Evolutionary conservation across 2,113 vertebrate species (phyloP).

Genomic region (Lonchura striata): DNA sequence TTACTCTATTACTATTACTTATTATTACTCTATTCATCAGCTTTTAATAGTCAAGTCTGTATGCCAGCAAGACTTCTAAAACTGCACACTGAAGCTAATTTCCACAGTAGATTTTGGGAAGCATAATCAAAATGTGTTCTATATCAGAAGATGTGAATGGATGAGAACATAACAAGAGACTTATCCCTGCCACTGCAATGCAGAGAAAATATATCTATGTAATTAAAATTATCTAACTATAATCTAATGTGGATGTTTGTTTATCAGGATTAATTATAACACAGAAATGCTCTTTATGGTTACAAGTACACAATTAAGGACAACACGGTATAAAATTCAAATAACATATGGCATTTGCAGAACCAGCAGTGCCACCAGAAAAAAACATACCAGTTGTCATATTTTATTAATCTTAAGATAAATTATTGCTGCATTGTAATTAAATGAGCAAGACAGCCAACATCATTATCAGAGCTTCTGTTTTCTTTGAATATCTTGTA

Average conservation of each 20-base stretch:
- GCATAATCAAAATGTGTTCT: neutral
- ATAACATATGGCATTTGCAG: slow-evolving; percentile 15
- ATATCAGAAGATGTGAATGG: neutral
- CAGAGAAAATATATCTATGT: neutral
- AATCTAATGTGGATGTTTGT: neutral
- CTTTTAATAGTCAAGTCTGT: neutral
- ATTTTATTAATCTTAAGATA: slow-evolving; percentile 39
- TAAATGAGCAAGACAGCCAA: slow-evolving; percentile 15
- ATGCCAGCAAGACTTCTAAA: neutral
- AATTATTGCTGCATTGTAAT: neutral
- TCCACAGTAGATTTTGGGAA: neutral
- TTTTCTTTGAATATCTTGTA: neutral
- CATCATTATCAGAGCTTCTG: slow-evolving; percentile 19
- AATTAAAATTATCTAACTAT: neutral
- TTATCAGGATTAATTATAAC: slow-evolving; percentile 16
- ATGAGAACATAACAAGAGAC: neutral
- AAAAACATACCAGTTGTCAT: neutral
- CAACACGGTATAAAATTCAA: neutral
- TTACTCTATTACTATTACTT: too few relatives aligned
- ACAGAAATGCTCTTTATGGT: slow-evolving; percentile 10
- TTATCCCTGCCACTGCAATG: neutral
- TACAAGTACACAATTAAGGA: neutral
- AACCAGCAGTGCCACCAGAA: neutral
- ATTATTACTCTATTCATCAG: neutral
- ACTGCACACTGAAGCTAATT: neutral